These are phyloP conservation scores for Eutrigla gurnardus DNA, from an alignment of 2,797 vertebrate species.

Conservation along the genomic window DNA sequence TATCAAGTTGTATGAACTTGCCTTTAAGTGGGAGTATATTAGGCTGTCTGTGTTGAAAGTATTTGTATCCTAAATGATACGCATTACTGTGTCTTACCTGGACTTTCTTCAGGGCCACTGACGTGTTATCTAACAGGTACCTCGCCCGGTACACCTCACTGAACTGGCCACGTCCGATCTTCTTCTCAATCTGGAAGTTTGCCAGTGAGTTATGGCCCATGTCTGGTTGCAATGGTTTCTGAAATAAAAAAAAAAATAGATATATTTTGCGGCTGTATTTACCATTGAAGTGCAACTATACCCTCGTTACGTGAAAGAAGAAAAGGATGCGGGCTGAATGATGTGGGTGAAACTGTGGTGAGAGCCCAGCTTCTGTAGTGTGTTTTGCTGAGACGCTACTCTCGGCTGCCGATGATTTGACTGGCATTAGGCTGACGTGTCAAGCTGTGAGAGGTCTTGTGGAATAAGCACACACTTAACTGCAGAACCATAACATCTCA, in stretches of 20 bases:
- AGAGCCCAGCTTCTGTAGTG: constrained; percentile 29
- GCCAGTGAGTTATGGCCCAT: constrained; percentile 95
- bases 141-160: constrained; percentile 96
- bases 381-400: constrained; percentile 55
- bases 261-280: constrained; percentile 1
- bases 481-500: constrained; percentile 10
- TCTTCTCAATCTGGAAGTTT: constrained; percentile 97
- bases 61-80: neutral
- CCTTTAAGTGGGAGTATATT: neutral
- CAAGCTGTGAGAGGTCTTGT: constrained; percentile 36
- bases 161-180: constrained; percentile 97
- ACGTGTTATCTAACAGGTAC: constrained; percentile 92
- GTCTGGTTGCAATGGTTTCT: constrained; percentile 94
- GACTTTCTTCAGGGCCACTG: constrained; percentile 97
- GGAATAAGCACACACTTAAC: constrained; percentile 25
- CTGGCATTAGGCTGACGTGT: constrained; percentile 43
- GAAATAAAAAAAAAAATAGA: constrained; percentile 6
- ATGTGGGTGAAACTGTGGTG: constrained; percentile 30
- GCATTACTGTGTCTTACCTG: constrained; percentile 85
- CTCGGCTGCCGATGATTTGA: constrained; percentile 45
- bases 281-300: constrained; percentile 16
- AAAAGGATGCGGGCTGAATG: constrained; percentile 27
- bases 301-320: constrained; percentile 14
- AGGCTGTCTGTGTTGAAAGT: neutral
- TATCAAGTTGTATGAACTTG: neutral